A percentile compares a stretch with the other conserved stretches of the same genome.
Evolutionary conservation across 35 echinoderm and acorn worm species (phyloP).

Genomic region (Amphiura filiformis): DNA sequence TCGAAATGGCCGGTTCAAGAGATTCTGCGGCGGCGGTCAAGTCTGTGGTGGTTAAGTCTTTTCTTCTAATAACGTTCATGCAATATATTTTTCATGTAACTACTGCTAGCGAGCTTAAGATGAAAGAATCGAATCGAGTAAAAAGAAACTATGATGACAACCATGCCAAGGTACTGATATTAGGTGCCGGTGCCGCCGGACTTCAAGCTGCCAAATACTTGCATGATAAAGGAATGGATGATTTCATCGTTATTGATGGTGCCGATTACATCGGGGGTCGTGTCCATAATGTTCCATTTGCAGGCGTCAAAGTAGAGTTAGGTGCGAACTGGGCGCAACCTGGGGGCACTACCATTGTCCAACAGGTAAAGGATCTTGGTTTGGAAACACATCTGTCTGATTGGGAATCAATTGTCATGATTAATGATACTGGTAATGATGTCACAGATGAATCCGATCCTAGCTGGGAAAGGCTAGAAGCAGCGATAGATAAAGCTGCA

Average conservation of each 20-base stretch:
- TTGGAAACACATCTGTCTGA: conserved; percentile 22
- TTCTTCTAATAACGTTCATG: too few species aligned
- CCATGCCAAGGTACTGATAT: too few species aligned
- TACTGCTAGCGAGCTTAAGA: too few species aligned
- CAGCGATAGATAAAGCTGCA: conserved; percentile 12
- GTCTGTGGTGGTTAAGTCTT: too few species aligned
- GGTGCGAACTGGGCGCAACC: conserved; percentile 57
- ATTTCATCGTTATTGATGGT: conserved; percentile 50
- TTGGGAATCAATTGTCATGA: conserved; percentile 1
- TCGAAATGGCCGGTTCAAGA: too few species aligned
- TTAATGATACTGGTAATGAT: conserved; percentile 25
- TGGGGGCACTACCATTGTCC: background rate
- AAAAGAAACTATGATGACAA: too few species aligned
- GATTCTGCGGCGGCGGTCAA: too few species aligned
- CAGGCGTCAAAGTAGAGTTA: conserved; percentile 14
- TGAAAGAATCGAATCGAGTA: too few species aligned
- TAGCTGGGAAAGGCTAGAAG: background rate
- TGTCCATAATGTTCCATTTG: conserved; percentile 31
- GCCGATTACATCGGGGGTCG: conserved; percentile 31
- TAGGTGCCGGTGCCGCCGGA: conserved; percentile 39
- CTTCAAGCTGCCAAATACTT: conserved; percentile 29
- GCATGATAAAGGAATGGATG: conserved; percentile 45
- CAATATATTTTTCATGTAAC: too few species aligned
- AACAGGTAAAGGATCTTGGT: background rate
- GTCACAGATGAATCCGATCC: conserved; percentile 5